Evolutionary conservation across 2,888 invertebrate species (phyloP).

Genomic region (Pyrrhosoma nymphula): DNA sequence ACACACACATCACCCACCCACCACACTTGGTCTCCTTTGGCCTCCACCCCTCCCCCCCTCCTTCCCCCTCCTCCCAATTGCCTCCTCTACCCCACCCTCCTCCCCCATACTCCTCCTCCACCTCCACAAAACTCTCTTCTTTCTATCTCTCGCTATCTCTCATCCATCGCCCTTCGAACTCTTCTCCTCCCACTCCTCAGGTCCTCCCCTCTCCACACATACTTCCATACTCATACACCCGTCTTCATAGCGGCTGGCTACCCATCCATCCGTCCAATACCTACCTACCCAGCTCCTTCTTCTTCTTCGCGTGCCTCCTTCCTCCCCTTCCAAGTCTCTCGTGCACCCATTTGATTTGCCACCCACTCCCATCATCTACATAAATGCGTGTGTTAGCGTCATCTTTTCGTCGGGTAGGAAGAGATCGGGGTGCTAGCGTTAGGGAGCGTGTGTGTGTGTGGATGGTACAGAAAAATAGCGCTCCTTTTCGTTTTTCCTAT

Average conservation of each 20-base stretch:
- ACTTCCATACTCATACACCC: too few species aligned
- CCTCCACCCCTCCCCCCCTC: neutral
- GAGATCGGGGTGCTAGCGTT: neutral
- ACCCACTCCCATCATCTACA: neutral
- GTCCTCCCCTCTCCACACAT: neutral
- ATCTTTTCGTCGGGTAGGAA: neutral
- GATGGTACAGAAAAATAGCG: neutral
- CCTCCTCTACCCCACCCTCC: neutral
- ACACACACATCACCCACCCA: too few species aligned
- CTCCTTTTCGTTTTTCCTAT: neutral
- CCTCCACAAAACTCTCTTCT: neutral
- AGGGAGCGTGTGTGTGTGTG: neutral
- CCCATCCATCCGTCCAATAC: too few species aligned
- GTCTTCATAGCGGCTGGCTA: too few species aligned
- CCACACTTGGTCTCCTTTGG: neutral
- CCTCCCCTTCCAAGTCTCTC: neutral
- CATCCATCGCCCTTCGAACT: constrained; percentile 33
- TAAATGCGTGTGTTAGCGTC: neutral
- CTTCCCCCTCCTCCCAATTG: neutral
- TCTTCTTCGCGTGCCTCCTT: neutral
- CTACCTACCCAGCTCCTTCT: too few species aligned
- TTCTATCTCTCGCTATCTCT: constrained; percentile 17
- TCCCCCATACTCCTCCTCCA: neutral
- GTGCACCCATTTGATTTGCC: neutral
- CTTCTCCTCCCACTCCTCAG: neutral